Conservation (phyloP, 2,888 invertebrate genomes). For the Yponomeuta cagnagella region DNA sequence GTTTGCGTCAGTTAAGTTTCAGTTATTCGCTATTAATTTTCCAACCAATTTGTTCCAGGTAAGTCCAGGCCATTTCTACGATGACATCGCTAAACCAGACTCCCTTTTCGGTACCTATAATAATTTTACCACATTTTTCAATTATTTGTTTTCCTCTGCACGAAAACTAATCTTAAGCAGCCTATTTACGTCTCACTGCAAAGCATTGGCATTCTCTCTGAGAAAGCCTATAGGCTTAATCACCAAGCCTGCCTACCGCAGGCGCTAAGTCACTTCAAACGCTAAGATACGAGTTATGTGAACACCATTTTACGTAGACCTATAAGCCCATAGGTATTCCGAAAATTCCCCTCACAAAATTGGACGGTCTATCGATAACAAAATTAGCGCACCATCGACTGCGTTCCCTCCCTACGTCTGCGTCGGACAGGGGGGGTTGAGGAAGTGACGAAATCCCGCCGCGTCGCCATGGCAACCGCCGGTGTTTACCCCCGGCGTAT, state of each 20-base stretch:
- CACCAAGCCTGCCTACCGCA: too few species aligned
- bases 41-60: background rate
- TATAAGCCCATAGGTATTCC: too few species aligned
- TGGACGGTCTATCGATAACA: background rate
- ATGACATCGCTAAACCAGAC: background rate
- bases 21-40: background rate
- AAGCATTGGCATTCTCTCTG: too few species aligned
- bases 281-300: too few species aligned
- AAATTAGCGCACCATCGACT: background rate
- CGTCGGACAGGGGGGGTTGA: constrained; percentile 5
- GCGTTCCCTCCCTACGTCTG: constrained; percentile 2
- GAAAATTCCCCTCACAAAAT: too few species aligned
- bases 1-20: background rate
- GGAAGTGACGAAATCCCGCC: constrained; percentile 57
- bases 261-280: too few species aligned
- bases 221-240: too few species aligned
- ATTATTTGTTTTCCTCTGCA: too few species aligned
- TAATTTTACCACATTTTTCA: background rate
- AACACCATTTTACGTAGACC: too few species aligned
- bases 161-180: too few species aligned
- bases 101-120: background rate
- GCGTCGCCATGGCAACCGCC: constrained; percentile 67
- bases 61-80: background rate
- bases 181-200: too few species aligned
- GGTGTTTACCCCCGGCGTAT: constrained; percentile 69